Conservation (phyloP, 2,888 invertebrate species). For the Monoplex corrugatus region DNA sequence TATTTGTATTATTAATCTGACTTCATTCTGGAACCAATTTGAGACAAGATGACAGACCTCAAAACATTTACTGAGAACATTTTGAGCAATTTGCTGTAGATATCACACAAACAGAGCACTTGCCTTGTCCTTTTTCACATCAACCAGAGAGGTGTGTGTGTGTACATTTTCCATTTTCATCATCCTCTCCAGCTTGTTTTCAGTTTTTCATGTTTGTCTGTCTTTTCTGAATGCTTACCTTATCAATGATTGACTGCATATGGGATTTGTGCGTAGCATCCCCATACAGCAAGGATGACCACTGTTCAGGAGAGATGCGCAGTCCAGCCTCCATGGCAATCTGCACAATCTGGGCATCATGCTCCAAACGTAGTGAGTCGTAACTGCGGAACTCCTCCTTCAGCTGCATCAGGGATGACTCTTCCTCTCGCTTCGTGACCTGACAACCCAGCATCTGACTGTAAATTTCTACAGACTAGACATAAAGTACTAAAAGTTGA, state of each 20-base stretch:
- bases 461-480: neutral
- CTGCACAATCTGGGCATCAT: slow-evolving; percentile 99
- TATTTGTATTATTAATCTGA: too few relatives aligned
- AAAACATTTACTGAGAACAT: too few relatives aligned
- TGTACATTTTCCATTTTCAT: too few relatives aligned
- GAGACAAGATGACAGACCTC: too few relatives aligned
- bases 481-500: too few relatives aligned
- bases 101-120: too few relatives aligned
- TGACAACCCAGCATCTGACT: slow-evolving; percentile 79
- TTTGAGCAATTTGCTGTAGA: too few relatives aligned
- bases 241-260: slow-evolving; percentile 90
- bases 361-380: slow-evolving; percentile 95
- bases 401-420: slow-evolving; percentile 98
- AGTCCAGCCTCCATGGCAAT: slow-evolving; percentile 98
- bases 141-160: too few relatives aligned
- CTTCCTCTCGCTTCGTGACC: slow-evolving; percentile 97
- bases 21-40: too few relatives aligned
- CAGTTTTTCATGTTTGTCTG: too few relatives aligned
- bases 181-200: too few relatives aligned
- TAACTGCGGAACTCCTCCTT: slow-evolving; percentile 98
- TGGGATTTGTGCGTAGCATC: slow-evolving; percentile 97
- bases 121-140: too few relatives aligned
- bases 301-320: slow-evolving; percentile 98
- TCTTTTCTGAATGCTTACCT: slow-evolving; percentile 78
- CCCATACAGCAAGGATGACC: slow-evolving; percentile 97